Percentiles rank a stretch among this genome's conserved stretches.
Evolutionary conservation across 2,797 vertebrate genomes (phyloP).

Genomic region (Chelidonichthys spinosus): DNA sequence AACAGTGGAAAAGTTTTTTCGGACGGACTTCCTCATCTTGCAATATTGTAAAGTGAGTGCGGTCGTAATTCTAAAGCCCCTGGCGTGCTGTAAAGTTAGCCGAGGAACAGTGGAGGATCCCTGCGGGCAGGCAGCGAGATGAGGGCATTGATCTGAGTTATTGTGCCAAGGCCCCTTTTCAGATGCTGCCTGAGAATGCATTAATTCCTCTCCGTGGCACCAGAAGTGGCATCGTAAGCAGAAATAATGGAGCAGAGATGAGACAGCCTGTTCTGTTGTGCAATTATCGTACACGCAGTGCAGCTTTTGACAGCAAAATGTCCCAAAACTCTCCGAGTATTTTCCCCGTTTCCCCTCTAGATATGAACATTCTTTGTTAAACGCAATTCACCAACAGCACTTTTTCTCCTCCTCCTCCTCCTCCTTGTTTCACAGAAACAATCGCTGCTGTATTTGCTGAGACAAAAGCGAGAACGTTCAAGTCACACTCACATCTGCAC

Average conservation of each 20-base stretch:
- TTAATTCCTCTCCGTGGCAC: constrained; percentile 42
- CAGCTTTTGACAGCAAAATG: constrained; percentile 26
- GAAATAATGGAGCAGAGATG: constrained; percentile 43
- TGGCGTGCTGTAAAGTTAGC: constrained; percentile 33
- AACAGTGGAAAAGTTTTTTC: constrained; percentile 28
- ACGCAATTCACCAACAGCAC: constrained; percentile 20
- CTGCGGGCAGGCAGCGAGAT: constrained; percentile 39
- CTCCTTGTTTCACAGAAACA: constrained; percentile 52
- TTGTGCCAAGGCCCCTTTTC: constrained; percentile 36
- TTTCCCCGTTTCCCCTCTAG: background rate
- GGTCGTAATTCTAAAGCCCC: constrained; percentile 31
- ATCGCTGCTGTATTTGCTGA: constrained; percentile 49
- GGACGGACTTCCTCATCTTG: constrained; percentile 41
- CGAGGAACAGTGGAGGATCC: constrained; percentile 25
- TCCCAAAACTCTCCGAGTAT: background rate
- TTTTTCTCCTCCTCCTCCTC: background rate
- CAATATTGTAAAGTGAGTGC: constrained; percentile 27
- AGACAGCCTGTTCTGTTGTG: constrained; percentile 32
- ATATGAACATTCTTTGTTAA: constrained; percentile 42
- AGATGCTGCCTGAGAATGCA: constrained; percentile 37
- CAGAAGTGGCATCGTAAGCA: constrained; percentile 32
- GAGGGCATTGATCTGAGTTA: constrained; percentile 62
- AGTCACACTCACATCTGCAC: constrained; percentile 51
- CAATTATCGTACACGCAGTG: constrained; percentile 25
- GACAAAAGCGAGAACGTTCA: constrained; percentile 45